These are phyloP conservation scores for Stegostoma tigrinum DNA, from an alignment of 2,113 vertebrate genomes.

Conservation along the genomic window DNA sequence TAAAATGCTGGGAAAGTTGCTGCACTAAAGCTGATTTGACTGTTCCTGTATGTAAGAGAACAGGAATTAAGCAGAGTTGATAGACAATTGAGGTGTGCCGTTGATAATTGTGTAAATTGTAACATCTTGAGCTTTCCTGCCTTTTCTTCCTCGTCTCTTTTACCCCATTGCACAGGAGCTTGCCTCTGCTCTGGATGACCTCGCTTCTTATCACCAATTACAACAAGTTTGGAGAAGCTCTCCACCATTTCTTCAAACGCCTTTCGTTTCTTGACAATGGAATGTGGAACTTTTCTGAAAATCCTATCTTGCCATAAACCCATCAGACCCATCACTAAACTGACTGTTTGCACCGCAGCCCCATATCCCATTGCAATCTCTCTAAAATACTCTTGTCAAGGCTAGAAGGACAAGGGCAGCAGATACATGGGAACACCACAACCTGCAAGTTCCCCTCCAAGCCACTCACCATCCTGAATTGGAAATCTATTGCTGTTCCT, in stretches of 20 bases:
- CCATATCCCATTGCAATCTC: background rate
- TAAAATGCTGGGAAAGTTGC: background rate
- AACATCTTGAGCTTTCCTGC: background rate
- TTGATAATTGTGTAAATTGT: background rate
- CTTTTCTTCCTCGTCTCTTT: background rate
- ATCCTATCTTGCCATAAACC: background rate
- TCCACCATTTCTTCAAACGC: background rate
- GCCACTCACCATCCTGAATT: too few relatives aligned
- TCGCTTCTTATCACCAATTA: background rate
- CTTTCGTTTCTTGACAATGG: background rate
- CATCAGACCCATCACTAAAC: background rate
- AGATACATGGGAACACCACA: too few relatives aligned
- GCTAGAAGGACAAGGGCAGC: too few relatives aligned
- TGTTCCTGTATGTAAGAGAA: background rate
- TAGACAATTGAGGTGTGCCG: background rate
- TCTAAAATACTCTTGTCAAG: background rate
- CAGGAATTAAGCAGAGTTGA: background rate
- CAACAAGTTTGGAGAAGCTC: background rate
- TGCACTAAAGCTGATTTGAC: background rate
- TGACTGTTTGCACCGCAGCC: background rate
- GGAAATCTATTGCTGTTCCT: too few relatives aligned
- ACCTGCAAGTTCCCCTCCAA: too few relatives aligned
- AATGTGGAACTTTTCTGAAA: background rate
- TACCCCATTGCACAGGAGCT: background rate
- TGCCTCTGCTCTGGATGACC: background rate